These are phyloP conservation scores for Morpho helenor DNA, from an alignment of 2,888 invertebrate genomes.

Conservation along the genomic window DNA sequence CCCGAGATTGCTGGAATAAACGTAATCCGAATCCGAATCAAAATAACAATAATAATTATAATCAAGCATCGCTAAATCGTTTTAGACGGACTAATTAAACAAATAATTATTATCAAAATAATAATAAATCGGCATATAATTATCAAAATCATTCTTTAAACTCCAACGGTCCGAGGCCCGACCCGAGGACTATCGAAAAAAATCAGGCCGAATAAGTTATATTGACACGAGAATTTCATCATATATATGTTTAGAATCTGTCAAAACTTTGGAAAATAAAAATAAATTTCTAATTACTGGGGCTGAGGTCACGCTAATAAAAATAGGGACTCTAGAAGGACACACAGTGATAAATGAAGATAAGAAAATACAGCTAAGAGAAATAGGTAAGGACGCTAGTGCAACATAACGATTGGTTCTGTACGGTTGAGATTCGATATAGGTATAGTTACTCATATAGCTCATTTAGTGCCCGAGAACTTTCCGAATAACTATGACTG, in stretches of 20 bases:
- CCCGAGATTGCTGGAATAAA: conserved; percentile 22
- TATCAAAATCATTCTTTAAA: conserved; percentile 18
- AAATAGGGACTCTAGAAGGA: conserved; percentile 10
- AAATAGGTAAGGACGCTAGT: conserved; percentile 22
- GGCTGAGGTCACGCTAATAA: conserved; percentile 23
- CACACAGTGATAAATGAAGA: conserved; percentile 17
- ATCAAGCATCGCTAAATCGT: conserved; percentile 4
- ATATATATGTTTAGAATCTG: conserved; percentile 16
- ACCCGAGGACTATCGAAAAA: conserved; percentile 14
- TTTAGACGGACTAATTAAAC: conserved; percentile 6
- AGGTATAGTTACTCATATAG: conserved; percentile 16
- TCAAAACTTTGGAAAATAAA: conserved; percentile 10
- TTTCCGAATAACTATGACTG: conserved; percentile 26
- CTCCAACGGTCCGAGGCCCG: conserved; percentile 19
- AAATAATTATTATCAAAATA: conserved; percentile 1
- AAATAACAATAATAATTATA: conserved; percentile 3
- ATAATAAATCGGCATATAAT: conserved; percentile 1
- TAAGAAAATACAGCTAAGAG: conserved; percentile 22
- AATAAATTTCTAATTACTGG: conserved; percentile 26
- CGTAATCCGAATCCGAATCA: conserved; percentile 2
- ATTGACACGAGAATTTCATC: conserved; percentile 22
- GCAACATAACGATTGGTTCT: conserved; percentile 23
- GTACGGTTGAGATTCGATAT: conserved; percentile 13
- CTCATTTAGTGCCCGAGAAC: conserved; percentile 22
- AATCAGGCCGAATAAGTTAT: conserved; percentile 14